Conservation (phyloP, 2,888 invertebrate species). For the Podotricha telesiphe region DNA sequence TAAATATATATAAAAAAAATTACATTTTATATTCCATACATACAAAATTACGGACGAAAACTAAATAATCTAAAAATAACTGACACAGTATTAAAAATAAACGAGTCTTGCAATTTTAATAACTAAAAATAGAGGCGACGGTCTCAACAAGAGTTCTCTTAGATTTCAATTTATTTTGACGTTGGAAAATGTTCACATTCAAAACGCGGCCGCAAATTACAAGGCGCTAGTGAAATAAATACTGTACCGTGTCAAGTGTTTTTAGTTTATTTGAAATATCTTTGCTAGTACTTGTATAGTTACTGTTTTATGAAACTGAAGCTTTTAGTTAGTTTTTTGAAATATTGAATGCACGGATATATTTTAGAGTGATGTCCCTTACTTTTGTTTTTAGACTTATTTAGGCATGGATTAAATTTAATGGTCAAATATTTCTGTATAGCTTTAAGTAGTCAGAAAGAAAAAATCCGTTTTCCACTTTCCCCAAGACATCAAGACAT, state of each 20-base stretch:
- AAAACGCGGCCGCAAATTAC: conserved; percentile 16
- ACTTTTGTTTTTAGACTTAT: too few relatives aligned
- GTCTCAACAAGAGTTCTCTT: neutral
- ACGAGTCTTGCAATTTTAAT: neutral
- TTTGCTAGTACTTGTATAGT: neutral
- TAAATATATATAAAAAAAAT: too few relatives aligned
- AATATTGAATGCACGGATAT: neutral
- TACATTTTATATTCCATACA: too few relatives aligned
- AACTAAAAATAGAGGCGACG: conserved; percentile 7
- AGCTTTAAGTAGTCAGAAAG: too few relatives aligned
- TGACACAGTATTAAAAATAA: neutral
- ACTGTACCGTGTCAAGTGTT: conserved; percentile 8
- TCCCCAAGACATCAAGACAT: too few relatives aligned
- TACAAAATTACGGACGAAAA: too few relatives aligned
- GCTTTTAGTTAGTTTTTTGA: neutral
- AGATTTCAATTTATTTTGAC: conserved; percentile 17
- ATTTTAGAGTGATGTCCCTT: neutral
- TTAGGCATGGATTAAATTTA: too few relatives aligned
- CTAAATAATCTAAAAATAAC: neutral
- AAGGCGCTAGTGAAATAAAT: conserved; percentile 12
- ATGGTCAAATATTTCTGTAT: too few relatives aligned
- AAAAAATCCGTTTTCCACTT: too few relatives aligned
- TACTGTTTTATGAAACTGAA: neutral
- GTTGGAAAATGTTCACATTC: conserved; percentile 1
- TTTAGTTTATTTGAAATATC: conserved; percentile 15